Conservation (phyloP, 2,797 vertebrate species). For the Chloroceryle inda region DNA sequence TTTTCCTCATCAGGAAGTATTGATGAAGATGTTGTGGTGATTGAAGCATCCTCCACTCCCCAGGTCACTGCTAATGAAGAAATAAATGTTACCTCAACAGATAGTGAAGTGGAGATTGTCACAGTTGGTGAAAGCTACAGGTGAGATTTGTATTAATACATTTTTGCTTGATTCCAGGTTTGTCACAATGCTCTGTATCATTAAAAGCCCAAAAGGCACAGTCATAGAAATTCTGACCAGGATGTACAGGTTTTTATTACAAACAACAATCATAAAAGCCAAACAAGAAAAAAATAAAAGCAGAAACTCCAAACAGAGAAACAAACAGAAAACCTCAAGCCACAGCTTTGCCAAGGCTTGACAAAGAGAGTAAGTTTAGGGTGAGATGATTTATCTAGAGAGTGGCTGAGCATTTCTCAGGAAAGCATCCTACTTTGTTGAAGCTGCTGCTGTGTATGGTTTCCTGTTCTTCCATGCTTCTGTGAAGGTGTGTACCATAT, state of each 20-base stretch:
- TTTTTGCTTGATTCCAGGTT: background rate
- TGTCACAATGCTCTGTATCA: background rate
- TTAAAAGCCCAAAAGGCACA: background rate
- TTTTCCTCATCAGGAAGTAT: conserved; percentile 85
- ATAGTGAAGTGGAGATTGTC: conserved; percentile 98
- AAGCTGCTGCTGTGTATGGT: background rate
- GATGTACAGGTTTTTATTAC: background rate
- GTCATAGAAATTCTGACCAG: background rate
- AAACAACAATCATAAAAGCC: background rate
- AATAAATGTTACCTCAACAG: conserved; percentile 99
- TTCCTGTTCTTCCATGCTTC: background rate
- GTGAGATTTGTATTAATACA: conserved; percentile 75
- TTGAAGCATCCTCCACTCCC: conserved; percentile 94
- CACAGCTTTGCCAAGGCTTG: background rate
- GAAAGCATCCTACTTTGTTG: background rate
- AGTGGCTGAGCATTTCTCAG: background rate
- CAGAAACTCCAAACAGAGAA: background rate
- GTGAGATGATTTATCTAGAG: background rate
- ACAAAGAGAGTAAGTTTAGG: background rate
- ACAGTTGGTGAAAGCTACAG: conserved; percentile 96
- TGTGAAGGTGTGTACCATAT: background rate
- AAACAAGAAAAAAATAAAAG: background rate
- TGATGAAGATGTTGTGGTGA: conserved; percentile 98
- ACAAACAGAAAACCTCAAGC: background rate
- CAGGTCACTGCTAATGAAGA: conserved; percentile 96